phyloP scores from a whole-genome alignment of 2,888 invertebrate species.

The Epistrophe grossulariae region DNA sequence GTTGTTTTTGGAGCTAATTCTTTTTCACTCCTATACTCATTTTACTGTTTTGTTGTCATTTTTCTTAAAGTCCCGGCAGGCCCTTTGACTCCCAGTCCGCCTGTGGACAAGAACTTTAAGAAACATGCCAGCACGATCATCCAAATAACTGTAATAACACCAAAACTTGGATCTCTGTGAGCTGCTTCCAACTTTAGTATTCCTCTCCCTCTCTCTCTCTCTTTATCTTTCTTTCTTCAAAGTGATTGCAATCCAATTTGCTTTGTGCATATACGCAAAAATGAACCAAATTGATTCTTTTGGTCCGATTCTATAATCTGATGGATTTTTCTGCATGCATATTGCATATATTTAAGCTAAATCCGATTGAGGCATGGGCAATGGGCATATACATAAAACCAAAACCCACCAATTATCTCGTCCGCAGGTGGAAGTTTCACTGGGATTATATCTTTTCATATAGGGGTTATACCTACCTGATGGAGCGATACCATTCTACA shows the following conservation, averaged over 20 bases:
- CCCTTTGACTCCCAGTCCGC: too few relatives aligned
- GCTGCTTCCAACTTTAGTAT: background rate
- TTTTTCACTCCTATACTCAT: too few relatives aligned
- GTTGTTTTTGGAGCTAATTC: too few relatives aligned
- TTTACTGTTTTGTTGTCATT: too few relatives aligned
- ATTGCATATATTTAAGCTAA: slow-evolving; percentile 35
- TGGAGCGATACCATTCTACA: slow-evolving; percentile 4
- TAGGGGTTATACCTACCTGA: background rate
- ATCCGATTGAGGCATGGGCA: slow-evolving; percentile 30
- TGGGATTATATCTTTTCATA: background rate
- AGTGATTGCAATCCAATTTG: slow-evolving; percentile 55
- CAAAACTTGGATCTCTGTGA: slow-evolving; percentile 7
- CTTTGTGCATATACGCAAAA: background rate
- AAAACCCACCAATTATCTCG: slow-evolving; percentile 61
- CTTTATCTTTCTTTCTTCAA: slow-evolving; percentile 8
- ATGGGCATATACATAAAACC: slow-evolving; percentile 1
- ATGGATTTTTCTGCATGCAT: slow-evolving; percentile 42
- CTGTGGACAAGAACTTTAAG: background rate
- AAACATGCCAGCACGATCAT: background rate
- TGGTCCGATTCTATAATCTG: slow-evolving; percentile 27
- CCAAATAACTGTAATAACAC: background rate
- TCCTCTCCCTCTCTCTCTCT: background rate
- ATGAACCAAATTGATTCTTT: slow-evolving; percentile 41
- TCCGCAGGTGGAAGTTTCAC: slow-evolving; percentile 55
- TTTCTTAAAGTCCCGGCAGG: too few relatives aligned